Conservation (phyloP, 2,113 vertebrate genomes). For the Zapus hudsonius region DNA sequence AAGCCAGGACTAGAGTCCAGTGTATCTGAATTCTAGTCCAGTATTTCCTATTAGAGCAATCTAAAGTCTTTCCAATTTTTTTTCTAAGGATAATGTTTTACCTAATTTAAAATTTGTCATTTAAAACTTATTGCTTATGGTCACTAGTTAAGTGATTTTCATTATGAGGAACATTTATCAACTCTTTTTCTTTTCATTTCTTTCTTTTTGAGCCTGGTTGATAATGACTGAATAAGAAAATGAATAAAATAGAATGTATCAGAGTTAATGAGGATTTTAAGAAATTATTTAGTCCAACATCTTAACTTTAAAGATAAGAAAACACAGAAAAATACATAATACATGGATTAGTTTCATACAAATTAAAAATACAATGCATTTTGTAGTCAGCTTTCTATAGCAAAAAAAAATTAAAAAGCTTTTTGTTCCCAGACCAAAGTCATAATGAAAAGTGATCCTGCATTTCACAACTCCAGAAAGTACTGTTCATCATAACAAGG, state of each 20-base stretch:
- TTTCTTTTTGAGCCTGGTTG: not conserved
- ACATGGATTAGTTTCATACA: not conserved
- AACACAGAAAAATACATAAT: conserved; percentile 6
- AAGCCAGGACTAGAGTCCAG: not conserved
- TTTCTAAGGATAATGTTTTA: not conserved
- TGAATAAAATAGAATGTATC: conserved; percentile 5
- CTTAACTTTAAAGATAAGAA: conserved; percentile 12
- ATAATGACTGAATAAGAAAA: conserved; percentile 33
- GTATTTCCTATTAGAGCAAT: conserved; percentile 15
- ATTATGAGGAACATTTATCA: not conserved
- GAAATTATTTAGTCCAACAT: not conserved
- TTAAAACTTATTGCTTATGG: conserved; percentile 35
- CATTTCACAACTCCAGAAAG: not conserved
- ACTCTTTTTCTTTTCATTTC: conserved; percentile 9
- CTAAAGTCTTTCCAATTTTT: conserved; percentile 23
- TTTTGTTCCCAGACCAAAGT: not conserved
- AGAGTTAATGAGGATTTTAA: not conserved
- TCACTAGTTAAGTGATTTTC: conserved; percentile 46
- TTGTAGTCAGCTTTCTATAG: not conserved
- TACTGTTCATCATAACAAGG: not conserved
- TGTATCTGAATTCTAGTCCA: not conserved
- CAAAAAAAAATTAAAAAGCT: not conserved
- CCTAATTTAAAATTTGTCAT: conserved; percentile 45
- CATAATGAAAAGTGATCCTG: not conserved
- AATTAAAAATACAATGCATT: conserved; percentile 1